phyloP scores from a whole-genome alignment of 2,888 invertebrate genomes.

The Polylopha cassiicola region DNA sequence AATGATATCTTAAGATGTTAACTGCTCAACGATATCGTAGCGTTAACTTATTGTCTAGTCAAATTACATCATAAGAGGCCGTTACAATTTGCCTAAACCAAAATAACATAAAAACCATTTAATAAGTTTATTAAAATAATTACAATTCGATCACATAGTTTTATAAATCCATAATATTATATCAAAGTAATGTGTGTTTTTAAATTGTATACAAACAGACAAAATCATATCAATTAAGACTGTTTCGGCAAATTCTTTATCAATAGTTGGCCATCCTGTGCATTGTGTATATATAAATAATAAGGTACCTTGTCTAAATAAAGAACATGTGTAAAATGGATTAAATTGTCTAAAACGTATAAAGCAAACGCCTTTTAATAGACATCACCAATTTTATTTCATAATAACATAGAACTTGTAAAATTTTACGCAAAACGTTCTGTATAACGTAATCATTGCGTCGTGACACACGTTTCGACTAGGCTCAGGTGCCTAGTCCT shows the following conservation, averaged over 20 bases:
- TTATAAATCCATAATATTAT: constrained; percentile 35
- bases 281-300: constrained; percentile 69
- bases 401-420: not conserved
- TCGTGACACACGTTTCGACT: no score
- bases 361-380: constrained; percentile 30
- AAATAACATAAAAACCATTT: constrained; percentile 6
- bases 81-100: constrained; percentile 29
- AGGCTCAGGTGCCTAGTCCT: no score
- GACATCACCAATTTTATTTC: constrained; percentile 1
- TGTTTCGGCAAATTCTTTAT: constrained; percentile 41
- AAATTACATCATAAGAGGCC: constrained; percentile 51
- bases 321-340: constrained; percentile 74
- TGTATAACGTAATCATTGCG: no score
- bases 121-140: constrained; percentile 15
- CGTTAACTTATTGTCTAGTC: constrained; percentile 54
- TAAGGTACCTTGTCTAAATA: constrained; percentile 66
- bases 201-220: constrained; percentile 46
- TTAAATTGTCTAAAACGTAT: constrained; percentile 73
- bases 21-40: constrained; percentile 69
- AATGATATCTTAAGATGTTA: constrained; percentile 55
- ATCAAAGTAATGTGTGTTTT: constrained; percentile 36
- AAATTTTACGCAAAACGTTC: no score
- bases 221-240: constrained; percentile 54
- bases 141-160: constrained; percentile 38
- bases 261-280: constrained; percentile 57